Evolutionary conservation across 2,113 vertebrate genomes (phyloP).

Genomic region (Montifringilla adamsi): DNA sequence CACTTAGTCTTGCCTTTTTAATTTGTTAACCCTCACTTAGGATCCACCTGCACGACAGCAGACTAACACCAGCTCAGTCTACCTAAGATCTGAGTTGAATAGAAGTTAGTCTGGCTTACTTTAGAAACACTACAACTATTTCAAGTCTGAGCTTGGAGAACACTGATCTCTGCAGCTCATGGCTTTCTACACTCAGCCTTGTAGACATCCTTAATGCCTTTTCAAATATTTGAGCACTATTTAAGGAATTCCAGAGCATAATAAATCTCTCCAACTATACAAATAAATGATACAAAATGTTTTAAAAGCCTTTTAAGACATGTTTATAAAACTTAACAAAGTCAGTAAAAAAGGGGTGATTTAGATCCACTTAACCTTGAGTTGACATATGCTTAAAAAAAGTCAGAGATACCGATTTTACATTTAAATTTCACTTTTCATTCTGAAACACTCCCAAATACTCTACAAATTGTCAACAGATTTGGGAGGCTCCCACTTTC

Average conservation of each 20-base stretch:
- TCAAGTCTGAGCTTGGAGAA: background rate
- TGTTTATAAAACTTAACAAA: slow-evolving; percentile 12
- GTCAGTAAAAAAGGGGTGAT: background rate
- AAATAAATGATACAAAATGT: background rate
- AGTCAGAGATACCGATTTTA: background rate
- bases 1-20: background rate
- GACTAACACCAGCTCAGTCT: background rate
- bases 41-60: background rate
- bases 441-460: background rate
- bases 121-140: background rate
- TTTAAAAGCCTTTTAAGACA: background rate
- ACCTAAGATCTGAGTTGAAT: background rate
- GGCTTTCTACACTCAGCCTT: background rate
- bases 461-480: background rate
- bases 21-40: background rate
- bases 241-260: background rate
- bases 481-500: background rate
- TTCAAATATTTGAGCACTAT: background rate
- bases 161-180: background rate
- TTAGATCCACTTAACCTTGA: background rate
- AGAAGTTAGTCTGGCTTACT: background rate
- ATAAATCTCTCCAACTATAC: background rate
- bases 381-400: background rate
- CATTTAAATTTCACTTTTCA: background rate
- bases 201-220: background rate